phyloP scores from a whole-genome alignment of 1,140 invertebrate species.

The Megalonaias nervosa region DNA sequence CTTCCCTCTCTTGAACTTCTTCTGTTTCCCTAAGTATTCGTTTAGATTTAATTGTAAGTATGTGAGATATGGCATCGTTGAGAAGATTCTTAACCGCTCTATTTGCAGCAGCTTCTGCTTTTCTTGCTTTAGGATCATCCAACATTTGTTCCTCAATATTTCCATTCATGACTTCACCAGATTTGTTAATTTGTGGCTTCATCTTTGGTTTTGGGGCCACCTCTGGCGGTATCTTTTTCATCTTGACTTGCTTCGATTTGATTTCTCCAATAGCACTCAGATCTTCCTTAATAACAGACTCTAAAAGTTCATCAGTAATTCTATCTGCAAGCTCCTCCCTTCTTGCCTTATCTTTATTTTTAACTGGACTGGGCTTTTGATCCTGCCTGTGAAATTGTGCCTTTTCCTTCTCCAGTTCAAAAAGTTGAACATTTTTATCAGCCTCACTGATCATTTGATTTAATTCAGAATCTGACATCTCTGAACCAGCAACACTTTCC shows the following conservation, averaged over 20 bases:
- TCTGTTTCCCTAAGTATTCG: background rate
- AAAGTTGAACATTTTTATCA: conserved; percentile 46
- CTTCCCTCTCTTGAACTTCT: background rate
- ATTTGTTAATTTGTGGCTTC: conserved; percentile 1
- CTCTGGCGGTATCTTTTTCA: conserved; percentile 39
- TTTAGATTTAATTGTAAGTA: conserved; percentile 48
- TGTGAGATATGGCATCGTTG: conserved; percentile 62
- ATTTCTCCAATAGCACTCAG: conserved; percentile 48
- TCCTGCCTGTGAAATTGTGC: background rate
- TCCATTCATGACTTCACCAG: conserved; percentile 18
- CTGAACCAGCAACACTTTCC: conserved; percentile 44
- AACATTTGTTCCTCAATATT: conserved; percentile 22
- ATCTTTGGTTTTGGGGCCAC: conserved; percentile 46
- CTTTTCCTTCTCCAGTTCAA: conserved; percentile 30
- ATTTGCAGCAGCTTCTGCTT: conserved; percentile 34
- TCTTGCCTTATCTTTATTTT: conserved; percentile 3
- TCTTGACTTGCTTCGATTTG: conserved; percentile 23
- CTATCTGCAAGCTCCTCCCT: conserved; percentile 43
- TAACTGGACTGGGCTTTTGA: background rate
- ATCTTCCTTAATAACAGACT: conserved; percentile 52
- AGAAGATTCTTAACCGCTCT: conserved; percentile 52
- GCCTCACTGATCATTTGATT: conserved; percentile 46
- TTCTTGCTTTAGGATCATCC: conserved; percentile 23
- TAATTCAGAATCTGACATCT: conserved; percentile 44
- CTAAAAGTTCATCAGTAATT: conserved; percentile 56